phyloP scores from a whole-genome alignment of 1,140 invertebrate genomes.

The Archivesica marissinica region DNA sequence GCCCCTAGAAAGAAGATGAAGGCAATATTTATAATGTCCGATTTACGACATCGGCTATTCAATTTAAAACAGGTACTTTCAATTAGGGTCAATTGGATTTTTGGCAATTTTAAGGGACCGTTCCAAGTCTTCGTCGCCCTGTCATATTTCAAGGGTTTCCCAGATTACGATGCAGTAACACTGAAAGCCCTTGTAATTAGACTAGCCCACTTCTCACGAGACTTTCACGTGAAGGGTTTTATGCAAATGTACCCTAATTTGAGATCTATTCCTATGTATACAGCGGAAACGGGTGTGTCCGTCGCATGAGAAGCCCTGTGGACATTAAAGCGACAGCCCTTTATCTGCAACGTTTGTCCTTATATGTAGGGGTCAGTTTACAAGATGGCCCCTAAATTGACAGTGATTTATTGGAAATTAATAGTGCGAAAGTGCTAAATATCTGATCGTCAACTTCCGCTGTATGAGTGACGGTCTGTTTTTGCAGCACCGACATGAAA shows the following conservation, averaged over 20 bases:
- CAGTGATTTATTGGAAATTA: slow-evolving; percentile 56
- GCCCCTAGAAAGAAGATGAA: background rate
- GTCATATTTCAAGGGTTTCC: slow-evolving; percentile 38
- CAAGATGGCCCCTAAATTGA: slow-evolving; percentile 27
- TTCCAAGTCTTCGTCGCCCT: background rate
- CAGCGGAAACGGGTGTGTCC: slow-evolving; percentile 43
- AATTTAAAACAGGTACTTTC: slow-evolving; percentile 10
- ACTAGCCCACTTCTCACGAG: background rate
- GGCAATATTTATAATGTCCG: slow-evolving; percentile 52
- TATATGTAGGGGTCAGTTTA: slow-evolving; percentile 10
- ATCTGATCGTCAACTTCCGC: slow-evolving; percentile 44
- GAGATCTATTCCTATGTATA: background rate
- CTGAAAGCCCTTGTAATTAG: background rate
- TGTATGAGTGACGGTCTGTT: slow-evolving; percentile 39
- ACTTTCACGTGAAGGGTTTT: background rate
- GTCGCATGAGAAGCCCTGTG: background rate
- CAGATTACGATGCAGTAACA: slow-evolving; percentile 18
- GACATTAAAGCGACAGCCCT: slow-evolving; percentile 17
- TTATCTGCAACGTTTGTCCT: slow-evolving; percentile 40
- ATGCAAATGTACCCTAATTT: slow-evolving; percentile 15
- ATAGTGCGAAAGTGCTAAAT: slow-evolving; percentile 47
- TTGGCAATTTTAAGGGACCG: background rate
- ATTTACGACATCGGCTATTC: slow-evolving; percentile 19
- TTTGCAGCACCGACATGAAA: background rate
- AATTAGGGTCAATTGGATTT: slow-evolving; percentile 43